Base-by-base conservation (phyloP, 2,888 invertebrate species). In the Drosophila cracens region DNA sequence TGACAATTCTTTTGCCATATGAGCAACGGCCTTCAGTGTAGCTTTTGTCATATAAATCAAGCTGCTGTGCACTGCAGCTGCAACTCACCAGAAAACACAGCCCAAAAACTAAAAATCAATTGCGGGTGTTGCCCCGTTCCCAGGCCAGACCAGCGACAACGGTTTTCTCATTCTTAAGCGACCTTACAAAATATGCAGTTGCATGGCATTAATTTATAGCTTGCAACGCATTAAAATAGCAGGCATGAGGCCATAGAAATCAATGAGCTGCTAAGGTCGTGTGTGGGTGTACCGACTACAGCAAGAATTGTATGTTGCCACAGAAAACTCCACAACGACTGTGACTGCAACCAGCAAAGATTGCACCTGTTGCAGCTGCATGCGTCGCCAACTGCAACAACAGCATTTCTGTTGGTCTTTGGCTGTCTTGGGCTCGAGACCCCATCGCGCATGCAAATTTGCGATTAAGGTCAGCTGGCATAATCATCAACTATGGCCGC, bases 391-490 rank as follows among this genome's bases (percentile, higher is more conserved):
- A 61, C 57, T 66, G 52, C 57, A 51, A 52, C 46, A 64, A 58
- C 63, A 54, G 57, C 54, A 59, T 52, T 58, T 70, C 69, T 56
- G 68, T 57, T 57, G 34, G 66, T 40, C 79, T 29, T 13, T 21
- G 16, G 11, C 54, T 54, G 61, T 48, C 16, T 53, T 60, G 57
- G 34, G 51, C 71, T 57, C 58, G 65, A 67, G 78, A 74, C 66
- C 59, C 56, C 53, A 56, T 56, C 53, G 71, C 75, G 76, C 87
- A 90, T 90, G 90, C 87, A 90, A 90, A 90, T 87, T 89, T 84
- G 90, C 82, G 87, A 87, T 87, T 87, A 87, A 90, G 86, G 86
- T 90, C 90, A 90, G 76, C 79, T 72, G 65, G 89, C 90, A 76
- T 77, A 83, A 81, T 81, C 83, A 89, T 79, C 87, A 86, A 84